phyloP scores from a whole-genome alignment of 2,888 invertebrate species.

The Drepanosiphum platanoidis region DNA sequence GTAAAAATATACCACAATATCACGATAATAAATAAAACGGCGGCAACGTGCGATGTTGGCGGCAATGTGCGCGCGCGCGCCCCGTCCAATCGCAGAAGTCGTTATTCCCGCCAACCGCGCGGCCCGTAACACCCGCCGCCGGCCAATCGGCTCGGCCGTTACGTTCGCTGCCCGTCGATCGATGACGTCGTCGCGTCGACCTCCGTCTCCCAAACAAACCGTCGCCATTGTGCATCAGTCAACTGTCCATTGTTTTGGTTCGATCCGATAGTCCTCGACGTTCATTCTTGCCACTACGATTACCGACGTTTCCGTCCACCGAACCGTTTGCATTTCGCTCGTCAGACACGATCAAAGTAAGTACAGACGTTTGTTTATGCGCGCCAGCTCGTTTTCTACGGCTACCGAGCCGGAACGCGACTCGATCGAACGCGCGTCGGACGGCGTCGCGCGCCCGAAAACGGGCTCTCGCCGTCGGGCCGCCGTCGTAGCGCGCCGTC shows the following conservation, averaged over 20 bases:
- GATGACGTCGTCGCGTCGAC: conserved; percentile 26
- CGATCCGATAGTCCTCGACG: not conserved
- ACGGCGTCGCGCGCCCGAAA: not conserved
- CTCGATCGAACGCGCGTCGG: no score
- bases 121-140: not conserved
- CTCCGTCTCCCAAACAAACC: conserved; percentile 6
- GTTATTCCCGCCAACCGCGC: conserved; percentile 50
- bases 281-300: no score
- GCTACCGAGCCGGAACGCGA: not conserved
- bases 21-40: not conserved
- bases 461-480: not conserved
- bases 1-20: not conserved
- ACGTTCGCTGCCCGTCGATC: conserved; percentile 12
- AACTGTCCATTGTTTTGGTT: not conserved
- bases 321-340: not conserved
- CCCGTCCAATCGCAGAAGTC: not conserved
- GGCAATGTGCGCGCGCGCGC: not conserved
- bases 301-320: not conserved
- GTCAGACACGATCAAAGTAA: not conserved
- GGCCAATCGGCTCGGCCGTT: conserved; percentile 13
- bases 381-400: no score
- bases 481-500: not conserved
- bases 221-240: conserved; percentile 36
- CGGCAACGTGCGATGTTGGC: conserved; percentile 23
- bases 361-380: not conserved